phyloP scores from a whole-genome alignment of 2,113 vertebrate genomes.

The Blennius ocellaris region DNA sequence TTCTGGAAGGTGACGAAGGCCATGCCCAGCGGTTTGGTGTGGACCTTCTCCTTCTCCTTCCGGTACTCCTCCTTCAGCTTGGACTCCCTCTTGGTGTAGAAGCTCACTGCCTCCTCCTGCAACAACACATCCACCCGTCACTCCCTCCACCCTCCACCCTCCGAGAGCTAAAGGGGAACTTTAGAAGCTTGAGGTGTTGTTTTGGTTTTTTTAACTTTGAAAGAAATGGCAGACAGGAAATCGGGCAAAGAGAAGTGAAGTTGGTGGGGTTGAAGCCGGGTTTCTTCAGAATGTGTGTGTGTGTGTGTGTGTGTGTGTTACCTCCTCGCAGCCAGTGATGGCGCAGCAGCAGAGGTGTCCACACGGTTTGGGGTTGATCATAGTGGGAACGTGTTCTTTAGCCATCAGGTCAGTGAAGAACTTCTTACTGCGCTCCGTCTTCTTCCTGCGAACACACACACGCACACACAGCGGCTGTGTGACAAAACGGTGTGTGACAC shows the following conservation, averaged over 20 bases:
- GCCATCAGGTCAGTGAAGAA: constrained; percentile 94
- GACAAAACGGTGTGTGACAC: too few species aligned
- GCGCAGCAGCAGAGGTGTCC: constrained; percentile 97
- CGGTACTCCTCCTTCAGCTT: constrained; percentile 96
- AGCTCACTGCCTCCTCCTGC: constrained; percentile 95
- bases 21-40: constrained; percentile 97
- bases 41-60: constrained; percentile 96
- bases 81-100: constrained; percentile 93
- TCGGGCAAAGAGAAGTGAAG: too few species aligned
- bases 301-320: constrained; percentile 63
- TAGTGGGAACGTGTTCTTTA: constrained; percentile 91
- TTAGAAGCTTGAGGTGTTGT: too few species aligned
- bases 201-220: too few species aligned
- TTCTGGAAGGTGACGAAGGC: constrained; percentile 99
- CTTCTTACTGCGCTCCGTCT: constrained; percentile 93
- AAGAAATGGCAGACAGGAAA: too few species aligned
- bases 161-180: too few species aligned
- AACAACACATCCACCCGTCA: not conserved
- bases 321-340: constrained; percentile 95
- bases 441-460: constrained; percentile 90
- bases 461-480: too few species aligned
- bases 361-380: constrained; percentile 98
- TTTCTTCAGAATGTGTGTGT: too few species aligned
- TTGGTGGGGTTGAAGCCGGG: too few species aligned
- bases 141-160: too few species aligned